Percentiles rank a stretch among this genome's conserved stretches.
These are phyloP conservation scores for Epinotia ramella DNA, from an alignment of 2,888 invertebrate genomes.

Conservation along the genomic window DNA sequence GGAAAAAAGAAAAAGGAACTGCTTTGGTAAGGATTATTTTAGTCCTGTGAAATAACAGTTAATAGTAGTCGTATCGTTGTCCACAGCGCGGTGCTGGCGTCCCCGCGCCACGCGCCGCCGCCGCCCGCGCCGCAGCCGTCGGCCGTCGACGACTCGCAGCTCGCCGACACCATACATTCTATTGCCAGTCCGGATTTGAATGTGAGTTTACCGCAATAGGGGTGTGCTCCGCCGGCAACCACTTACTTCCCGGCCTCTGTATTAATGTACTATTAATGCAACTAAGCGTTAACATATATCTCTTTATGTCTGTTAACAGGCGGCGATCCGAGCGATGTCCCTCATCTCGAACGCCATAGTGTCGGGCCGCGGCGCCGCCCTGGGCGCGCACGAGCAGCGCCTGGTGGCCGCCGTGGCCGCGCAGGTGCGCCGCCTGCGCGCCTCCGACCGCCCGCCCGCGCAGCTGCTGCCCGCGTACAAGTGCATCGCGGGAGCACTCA, in stretches of 20 bases:
- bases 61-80: conserved; percentile 46
- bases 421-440: conserved; percentile 86
- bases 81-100: conserved; percentile 37
- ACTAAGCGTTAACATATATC: too few species aligned
- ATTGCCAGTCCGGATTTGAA: conserved; percentile 79
- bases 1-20: too few species aligned
- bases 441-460: conserved; percentile 54
- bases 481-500: conserved; percentile 72
- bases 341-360: conserved; percentile 89
- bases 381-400: conserved; percentile 87
- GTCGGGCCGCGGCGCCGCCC: conserved; percentile 77
- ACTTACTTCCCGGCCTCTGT: too few species aligned
- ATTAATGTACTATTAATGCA: too few species aligned
- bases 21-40: too few species aligned
- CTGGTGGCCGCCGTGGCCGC: conserved; percentile 87
- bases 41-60: too few species aligned
- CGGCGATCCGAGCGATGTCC: conserved; percentile 86
- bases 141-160: conserved; percentile 72
- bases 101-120: conserved; percentile 46
- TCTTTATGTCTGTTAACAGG: too few species aligned
- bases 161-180: conserved; percentile 79
- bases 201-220: conserved; percentile 67
- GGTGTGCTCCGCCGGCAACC: too few species aligned
- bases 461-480: conserved; percentile 76
- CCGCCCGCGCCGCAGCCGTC: conserved; percentile 48